phyloP scores from a whole-genome alignment of 2,797 vertebrate species.

The Onychomys arenicola region DNA sequence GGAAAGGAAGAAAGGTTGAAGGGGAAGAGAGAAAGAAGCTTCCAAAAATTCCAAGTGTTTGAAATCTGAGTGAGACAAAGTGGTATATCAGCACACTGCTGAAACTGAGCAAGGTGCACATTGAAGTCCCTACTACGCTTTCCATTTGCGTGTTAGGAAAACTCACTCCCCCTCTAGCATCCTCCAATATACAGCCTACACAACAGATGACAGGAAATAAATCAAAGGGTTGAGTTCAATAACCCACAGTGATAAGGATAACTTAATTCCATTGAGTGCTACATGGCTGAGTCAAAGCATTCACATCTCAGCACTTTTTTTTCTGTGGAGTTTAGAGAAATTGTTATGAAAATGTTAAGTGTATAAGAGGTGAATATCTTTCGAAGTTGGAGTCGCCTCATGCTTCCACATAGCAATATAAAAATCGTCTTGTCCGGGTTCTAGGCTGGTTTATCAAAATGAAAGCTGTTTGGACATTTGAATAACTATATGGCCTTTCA shows the following conservation, averaged over 20 bases:
- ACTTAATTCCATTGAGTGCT: constrained; percentile 62
- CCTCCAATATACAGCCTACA: constrained; percentile 5
- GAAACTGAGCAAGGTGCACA: constrained; percentile 7
- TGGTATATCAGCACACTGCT: neutral
- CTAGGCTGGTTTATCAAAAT: constrained; percentile 50
- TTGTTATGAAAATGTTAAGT: constrained; percentile 62
- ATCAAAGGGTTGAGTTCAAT: constrained; percentile 58
- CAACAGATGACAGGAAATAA: constrained; percentile 72
- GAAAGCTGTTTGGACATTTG: constrained; percentile 27
- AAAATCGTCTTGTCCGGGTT: constrained; percentile 29
- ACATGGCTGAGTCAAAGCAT: constrained; percentile 47
- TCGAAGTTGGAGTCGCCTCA: constrained; percentile 45
- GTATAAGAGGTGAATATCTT: constrained; percentile 44
- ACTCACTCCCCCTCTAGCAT: neutral
- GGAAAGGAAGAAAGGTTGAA: neutral
- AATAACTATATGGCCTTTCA: neutral
- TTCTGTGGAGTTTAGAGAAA: constrained; percentile 57
- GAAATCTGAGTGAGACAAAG: neutral
- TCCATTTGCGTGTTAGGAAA: constrained; percentile 20
- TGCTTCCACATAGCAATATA: neutral
- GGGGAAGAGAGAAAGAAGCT: neutral
- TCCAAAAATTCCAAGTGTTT: constrained; percentile 38
- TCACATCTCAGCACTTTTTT: constrained; percentile 33
- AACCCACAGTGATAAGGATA: constrained; percentile 57
- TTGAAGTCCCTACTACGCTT: neutral